Conservation (phyloP, 2,797 vertebrate genomes). For the Gorsachius magnificus region DNA sequence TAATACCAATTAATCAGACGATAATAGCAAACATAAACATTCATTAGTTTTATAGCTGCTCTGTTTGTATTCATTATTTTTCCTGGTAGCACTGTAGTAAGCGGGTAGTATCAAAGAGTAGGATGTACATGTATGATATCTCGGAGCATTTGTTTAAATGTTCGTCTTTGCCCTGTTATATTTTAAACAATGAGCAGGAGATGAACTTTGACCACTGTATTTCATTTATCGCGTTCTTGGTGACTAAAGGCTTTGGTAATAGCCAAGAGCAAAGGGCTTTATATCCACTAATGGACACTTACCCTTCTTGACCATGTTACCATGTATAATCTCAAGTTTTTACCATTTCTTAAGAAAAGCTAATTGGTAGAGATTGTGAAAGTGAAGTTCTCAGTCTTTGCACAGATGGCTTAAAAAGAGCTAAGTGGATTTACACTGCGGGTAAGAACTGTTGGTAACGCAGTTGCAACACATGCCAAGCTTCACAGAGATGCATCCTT, state of each 20-base stretch:
- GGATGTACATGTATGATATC: neutral
- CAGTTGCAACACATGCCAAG: neutral
- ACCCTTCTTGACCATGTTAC: neutral
- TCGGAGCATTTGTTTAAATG: neutral
- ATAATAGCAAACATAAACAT: neutral
- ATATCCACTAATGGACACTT: neutral
- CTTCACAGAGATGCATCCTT: neutral
- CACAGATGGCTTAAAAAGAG: neutral
- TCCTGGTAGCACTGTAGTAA: neutral
- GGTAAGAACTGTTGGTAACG: neutral
- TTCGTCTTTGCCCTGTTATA: neutral
- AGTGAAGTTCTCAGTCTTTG: neutral
- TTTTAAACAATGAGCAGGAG: conserved; percentile 28
- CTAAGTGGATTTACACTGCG: neutral
- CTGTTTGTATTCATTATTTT: neutral
- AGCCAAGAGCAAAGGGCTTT: neutral
- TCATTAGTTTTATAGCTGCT: neutral
- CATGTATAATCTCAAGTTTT: neutral
- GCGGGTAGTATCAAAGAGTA: neutral
- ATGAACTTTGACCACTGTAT: conserved; percentile 15
- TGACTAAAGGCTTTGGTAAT: neutral
- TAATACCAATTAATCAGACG: neutral
- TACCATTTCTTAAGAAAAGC: neutral
- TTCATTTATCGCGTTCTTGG: neutral
- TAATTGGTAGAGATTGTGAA: neutral